Conservation (phyloP, 2,113 vertebrate species). For the Zosterops hypoxanthus region DNA sequence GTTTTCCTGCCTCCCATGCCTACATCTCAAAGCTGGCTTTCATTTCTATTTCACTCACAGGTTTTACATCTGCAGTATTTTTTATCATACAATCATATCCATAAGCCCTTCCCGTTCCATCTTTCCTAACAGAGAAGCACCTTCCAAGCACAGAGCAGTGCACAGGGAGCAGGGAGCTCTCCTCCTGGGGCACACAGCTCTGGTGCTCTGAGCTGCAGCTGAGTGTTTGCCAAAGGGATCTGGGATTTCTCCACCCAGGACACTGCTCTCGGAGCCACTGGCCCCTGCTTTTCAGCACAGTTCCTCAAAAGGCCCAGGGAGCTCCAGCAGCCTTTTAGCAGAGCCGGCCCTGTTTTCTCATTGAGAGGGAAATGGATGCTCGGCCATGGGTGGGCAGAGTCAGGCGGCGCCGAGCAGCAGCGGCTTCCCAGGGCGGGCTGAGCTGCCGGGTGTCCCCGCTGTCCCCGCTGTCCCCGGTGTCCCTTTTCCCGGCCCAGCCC, state of each 20-base stretch:
- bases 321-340: neutral
- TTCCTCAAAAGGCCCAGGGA: neutral
- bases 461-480: neutral
- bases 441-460: accelerated
- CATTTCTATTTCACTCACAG: too few relatives aligned
- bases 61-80: too few relatives aligned
- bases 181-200: neutral
- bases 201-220: accelerated
- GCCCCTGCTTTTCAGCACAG: neutral
- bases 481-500: neutral
- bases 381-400: neutral
- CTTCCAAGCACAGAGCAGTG: neutral
- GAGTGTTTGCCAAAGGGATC: neutral
- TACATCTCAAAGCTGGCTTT: too few relatives aligned
- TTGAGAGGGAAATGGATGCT: neutral
- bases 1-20: too few relatives aligned
- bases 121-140: neutral
- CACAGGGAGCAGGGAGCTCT: neutral
- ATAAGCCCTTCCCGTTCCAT: too few relatives aligned
- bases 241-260: neutral
- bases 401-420: neutral
- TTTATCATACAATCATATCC: too few relatives aligned
- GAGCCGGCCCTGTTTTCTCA: neutral
- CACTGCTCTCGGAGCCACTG: neutral
- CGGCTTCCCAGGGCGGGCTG: neutral